A percentile compares a stretch with the other conserved stretches of the same genome.
Conservation (phyloP, 2,113 vertebrate genomes). For the Percina caprodes region DNA sequence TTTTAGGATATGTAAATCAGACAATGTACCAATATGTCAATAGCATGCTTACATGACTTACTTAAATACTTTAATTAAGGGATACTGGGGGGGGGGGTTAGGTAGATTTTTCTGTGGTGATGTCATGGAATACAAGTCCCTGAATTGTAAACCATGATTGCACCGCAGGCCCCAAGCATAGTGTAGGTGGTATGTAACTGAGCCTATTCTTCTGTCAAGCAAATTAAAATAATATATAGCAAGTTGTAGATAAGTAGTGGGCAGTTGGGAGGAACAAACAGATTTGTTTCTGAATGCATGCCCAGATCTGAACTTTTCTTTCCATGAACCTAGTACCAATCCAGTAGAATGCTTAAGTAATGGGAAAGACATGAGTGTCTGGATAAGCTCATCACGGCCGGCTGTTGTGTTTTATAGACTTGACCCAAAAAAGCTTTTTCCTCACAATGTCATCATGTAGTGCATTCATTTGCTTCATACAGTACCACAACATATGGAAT, state of each 20-base stretch:
- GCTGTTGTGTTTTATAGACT: conserved; percentile 7
- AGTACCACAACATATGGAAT: neutral
- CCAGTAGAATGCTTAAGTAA: conserved; percentile 38
- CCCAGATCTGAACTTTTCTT: conserved; percentile 7
- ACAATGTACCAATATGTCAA: too few relatives aligned
- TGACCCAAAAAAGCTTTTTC: neutral
- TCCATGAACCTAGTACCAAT: conserved; percentile 18
- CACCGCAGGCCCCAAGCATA: neutral
- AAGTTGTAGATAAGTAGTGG: conserved; percentile 8
- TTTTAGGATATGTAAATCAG: neutral
- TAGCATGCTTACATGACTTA: too few relatives aligned
- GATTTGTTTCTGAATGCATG: conserved; percentile 29
- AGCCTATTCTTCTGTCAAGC: neutral
- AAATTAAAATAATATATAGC: neutral
- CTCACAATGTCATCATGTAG: neutral
- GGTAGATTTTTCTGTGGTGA: neutral
- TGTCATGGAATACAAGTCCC: neutral
- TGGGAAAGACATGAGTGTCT: conserved; percentile 21
- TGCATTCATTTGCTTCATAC: neutral
- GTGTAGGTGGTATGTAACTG: conserved; percentile 9
- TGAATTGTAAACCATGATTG: neutral
- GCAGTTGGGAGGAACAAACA: conserved; percentile 13
- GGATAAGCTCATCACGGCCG: conserved; percentile 8
- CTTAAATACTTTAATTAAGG: too few relatives aligned
- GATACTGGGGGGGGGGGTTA: neutral